Conservation (phyloP, 2,888 invertebrate species). For the Bruchidius siliquastri region DNA sequence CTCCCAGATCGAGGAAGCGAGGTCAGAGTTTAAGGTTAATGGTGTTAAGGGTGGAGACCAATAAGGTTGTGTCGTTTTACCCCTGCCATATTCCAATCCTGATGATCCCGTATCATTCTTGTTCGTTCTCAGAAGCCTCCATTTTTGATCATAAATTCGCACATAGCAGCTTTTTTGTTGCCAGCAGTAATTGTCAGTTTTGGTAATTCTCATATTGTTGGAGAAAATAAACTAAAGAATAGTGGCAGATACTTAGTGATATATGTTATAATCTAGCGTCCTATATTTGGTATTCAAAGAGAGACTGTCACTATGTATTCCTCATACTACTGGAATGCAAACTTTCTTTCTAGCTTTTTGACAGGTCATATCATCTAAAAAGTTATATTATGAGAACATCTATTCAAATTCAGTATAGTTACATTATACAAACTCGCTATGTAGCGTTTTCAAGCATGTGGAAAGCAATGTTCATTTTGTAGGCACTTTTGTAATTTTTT, state of each 20-base stretch:
- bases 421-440: too few relatives aligned
- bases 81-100: background rate
- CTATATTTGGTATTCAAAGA: background rate
- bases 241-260: background rate
- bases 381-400: too few relatives aligned
- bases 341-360: too few relatives aligned
- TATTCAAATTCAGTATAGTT: too few relatives aligned
- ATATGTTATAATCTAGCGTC: background rate
- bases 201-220: background rate
- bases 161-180: background rate
- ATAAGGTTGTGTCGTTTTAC: background rate
- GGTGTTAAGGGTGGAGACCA: background rate
- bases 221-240: background rate
- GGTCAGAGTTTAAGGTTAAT: conserved; percentile 49
- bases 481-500: too few relatives aligned
- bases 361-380: too few relatives aligned
- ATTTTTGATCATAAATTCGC: background rate
- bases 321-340: too few relatives aligned
- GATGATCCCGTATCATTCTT: background rate
- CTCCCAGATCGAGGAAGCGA: conserved; percentile 69
- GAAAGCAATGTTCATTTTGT: too few relatives aligned
- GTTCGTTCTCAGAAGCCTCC: background rate
- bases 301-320: background rate
- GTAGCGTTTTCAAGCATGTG: too few relatives aligned
- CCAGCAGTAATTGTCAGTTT: background rate